These are phyloP conservation scores for Colletes gigas DNA, from an alignment of 1,140 invertebrate species.

Conservation along the genomic window DNA sequence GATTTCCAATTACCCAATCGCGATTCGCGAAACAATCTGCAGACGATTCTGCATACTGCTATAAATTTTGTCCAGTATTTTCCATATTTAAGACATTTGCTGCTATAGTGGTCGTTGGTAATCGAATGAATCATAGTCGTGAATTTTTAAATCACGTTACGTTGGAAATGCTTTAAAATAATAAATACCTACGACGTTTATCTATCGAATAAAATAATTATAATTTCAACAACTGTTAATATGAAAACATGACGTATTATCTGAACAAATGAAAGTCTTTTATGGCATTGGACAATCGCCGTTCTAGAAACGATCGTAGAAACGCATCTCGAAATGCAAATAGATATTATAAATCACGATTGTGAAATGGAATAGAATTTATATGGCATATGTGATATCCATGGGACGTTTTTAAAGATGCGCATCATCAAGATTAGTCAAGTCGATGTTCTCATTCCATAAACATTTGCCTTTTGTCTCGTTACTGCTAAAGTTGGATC, in stretches of 20 bases:
- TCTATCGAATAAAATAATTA: too few species aligned
- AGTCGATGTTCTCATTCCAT: background rate
- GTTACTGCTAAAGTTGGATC: background rate
- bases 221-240: too few species aligned
- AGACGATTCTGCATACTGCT: too few species aligned
- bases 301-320: background rate
- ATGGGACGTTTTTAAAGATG: background rate
- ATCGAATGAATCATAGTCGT: too few species aligned
- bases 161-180: too few species aligned
- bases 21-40: background rate
- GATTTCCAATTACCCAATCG: background rate
- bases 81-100: background rate
- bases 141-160: too few species aligned
- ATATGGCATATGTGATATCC: background rate
- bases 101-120: too few species aligned
- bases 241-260: too few species aligned
- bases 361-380: background rate
- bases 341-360: background rate
- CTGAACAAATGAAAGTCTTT: background rate
- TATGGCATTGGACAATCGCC: background rate
- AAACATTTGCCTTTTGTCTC: background rate
- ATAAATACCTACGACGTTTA: too few species aligned
- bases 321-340: background rate
- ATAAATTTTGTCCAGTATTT: background rate
- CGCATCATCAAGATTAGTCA: constrained; percentile 1